Percentiles rank a stretch among this genome's conserved stretches.
These are phyloP conservation scores for Notechis scutatus DNA, from an alignment of 2,113 vertebrate genomes.

Conservation along the genomic window DNA sequence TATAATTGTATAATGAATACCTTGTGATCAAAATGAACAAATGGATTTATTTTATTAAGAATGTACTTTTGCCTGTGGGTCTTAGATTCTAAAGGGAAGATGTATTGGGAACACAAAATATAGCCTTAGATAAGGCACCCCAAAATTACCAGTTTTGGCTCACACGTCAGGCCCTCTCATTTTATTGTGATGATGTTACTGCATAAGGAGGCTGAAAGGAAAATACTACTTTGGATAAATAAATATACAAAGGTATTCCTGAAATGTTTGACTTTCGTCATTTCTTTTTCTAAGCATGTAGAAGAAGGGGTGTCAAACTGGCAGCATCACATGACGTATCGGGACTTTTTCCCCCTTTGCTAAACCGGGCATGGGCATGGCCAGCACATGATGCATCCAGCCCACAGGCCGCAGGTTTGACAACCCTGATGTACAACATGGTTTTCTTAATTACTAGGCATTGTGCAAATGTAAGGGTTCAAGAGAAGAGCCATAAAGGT, in stretches of 20 bases:
- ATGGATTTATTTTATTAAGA: neutral
- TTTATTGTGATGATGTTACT: neutral
- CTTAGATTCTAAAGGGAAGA: neutral
- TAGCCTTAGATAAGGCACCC: neutral
- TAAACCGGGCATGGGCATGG: no score
- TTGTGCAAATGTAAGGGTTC: neutral
- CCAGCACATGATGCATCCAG: no score
- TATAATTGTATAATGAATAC: neutral
- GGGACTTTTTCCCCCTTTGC: no score
- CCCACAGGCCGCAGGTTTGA: no score
- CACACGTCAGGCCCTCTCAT: neutral
- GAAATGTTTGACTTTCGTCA: neutral
- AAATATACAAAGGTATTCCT: neutral
- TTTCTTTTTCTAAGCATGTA: neutral
- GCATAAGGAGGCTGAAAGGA: neutral
- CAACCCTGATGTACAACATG: neutral
- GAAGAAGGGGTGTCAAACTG: neutral
- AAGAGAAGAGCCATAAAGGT: neutral
- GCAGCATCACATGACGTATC: no score
- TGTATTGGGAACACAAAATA: neutral
- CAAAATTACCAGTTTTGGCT: neutral
- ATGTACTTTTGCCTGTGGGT: neutral
- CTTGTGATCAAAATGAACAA: neutral
- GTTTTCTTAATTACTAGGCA: neutral
- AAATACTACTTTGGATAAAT: neutral